Evolutionary conservation across 2,888 invertebrate genomes (phyloP), one percentile per base, ranked within the genome.

Genomic region (Drosophila stalkeri): DNA sequence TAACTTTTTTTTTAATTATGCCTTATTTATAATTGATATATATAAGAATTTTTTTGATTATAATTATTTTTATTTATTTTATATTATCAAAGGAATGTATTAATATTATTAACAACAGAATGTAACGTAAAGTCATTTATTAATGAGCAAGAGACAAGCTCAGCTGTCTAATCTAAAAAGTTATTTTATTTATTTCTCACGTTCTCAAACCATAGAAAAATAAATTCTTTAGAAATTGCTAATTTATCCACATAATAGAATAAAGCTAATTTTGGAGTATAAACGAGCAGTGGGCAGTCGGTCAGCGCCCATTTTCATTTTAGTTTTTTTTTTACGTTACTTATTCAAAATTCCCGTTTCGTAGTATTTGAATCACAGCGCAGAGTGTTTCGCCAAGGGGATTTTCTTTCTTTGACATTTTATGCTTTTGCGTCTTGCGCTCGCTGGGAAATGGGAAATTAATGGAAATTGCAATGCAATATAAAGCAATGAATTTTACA

Each of bases 301-400:
- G 12, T 35, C 39, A 35, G 20, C 14, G 14, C 1, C 14, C 14
- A 2, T 35, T 52, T 4, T 33, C n/a, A 11, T n/a, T n/a, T n/a
- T 2, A n/a, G 18, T 37, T 43, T n/a, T n/a, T n/a, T 2, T 18
- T 23, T 37, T 43, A 18, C 23, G 37, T 35, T 27, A 6, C 37
- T 43, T 23, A 35, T 23, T 6, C n/a, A 3, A 46, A 60, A 56
- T 33, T 57, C 9, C 20, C 33, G 67, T 7, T 41, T 5, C 18
- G 8, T 3, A 49, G 47, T n/a, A 23, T 49, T 54, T 59, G 7
- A 60, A 27, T 46, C 18, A 18, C 14, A 33, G 39, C 33, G 39
- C 33, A 49, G 51, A 37, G 23, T 57, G 60, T 27, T 49, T n/a
- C n/a, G 47, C 60, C 72, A 64, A 61, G 56, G 56, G 61, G 39